Conservation (phyloP, 2,888 invertebrate genomes). For the Leptinotarsa tumamoca region DNA sequence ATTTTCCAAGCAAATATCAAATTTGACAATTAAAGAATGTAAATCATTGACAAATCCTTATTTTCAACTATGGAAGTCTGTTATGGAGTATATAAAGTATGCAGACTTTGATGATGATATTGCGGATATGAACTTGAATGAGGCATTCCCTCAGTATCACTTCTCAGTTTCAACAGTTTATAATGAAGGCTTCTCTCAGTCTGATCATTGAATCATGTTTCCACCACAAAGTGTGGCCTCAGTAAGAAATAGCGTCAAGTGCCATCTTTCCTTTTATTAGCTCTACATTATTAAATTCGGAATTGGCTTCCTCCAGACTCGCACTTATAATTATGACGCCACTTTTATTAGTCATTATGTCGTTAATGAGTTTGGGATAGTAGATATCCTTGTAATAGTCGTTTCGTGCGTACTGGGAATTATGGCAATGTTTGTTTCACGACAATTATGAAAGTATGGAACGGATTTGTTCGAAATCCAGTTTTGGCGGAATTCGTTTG, state of each 20-base stretch:
- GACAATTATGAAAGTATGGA: neutral
- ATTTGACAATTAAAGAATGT: no score
- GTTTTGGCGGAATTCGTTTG: no score
- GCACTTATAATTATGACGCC: slow-evolving; percentile 6
- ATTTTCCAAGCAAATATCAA: no score
- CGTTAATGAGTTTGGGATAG: neutral
- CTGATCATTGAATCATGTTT: neutral
- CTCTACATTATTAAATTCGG: slow-evolving; percentile 2
- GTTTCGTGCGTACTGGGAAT: neutral
- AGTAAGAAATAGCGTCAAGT: neutral
- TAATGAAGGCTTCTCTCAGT: no score
- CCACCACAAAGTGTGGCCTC: neutral
- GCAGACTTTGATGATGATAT: no score
- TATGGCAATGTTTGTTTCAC: neutral
- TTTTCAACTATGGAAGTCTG: no score
- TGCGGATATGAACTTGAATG: no score
- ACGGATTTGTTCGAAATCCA: neutral
- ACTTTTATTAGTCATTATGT: slow-evolving; percentile 13
- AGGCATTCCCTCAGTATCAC: no score
- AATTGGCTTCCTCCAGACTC: neutral
- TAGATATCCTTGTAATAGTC: neutral
- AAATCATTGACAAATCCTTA: no score
- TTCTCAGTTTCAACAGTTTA: no score
- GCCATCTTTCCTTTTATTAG: neutral
- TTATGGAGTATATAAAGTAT: no score